These are phyloP conservation scores for Marasmarcha lunaedactyla DNA, from an alignment of 2,888 invertebrate species.

Conservation along the genomic window DNA sequence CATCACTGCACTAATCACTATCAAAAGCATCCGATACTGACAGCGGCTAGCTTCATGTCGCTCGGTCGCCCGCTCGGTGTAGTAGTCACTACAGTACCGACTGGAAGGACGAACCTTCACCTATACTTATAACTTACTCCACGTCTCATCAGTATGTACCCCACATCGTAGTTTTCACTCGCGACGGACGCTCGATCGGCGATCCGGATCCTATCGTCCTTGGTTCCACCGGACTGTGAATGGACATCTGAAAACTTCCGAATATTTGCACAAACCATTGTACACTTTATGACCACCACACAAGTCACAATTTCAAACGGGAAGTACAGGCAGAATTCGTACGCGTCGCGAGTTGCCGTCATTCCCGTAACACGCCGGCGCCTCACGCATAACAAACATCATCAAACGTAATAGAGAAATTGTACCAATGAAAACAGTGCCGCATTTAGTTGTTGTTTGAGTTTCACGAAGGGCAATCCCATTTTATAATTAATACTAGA, in stretches of 20 bases:
- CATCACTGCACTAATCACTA: constrained; percentile 14
- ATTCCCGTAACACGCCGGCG: constrained; percentile 51
- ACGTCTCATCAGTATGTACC: constrained; percentile 49
- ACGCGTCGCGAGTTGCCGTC: constrained; percentile 47
- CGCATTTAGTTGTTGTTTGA: no score
- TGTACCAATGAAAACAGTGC: constrained; percentile 27
- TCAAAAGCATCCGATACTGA: constrained; percentile 28
- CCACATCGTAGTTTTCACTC: constrained; percentile 46
- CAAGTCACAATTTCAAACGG: background rate
- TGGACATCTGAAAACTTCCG: constrained; percentile 23
- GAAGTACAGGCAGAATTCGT: background rate
- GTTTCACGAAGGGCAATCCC: no score
- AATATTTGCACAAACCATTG: constrained; percentile 1
- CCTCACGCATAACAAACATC: constrained; percentile 46
- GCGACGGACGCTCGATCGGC: constrained; percentile 36
- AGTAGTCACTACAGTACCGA: constrained; percentile 36
- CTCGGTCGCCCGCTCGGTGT: constrained; percentile 42
- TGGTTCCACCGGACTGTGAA: constrained; percentile 34
- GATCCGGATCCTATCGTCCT: constrained; percentile 49
- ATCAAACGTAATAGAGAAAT: constrained; percentile 59
- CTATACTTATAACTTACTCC: constrained; percentile 61
- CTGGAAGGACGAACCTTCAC: constrained; percentile 31
- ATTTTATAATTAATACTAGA: no score
- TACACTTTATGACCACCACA: background rate
- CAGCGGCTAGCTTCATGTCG: constrained; percentile 41